Conservation (phyloP, 2,113 vertebrate genomes). For the Platichthys stellatus region DNA sequence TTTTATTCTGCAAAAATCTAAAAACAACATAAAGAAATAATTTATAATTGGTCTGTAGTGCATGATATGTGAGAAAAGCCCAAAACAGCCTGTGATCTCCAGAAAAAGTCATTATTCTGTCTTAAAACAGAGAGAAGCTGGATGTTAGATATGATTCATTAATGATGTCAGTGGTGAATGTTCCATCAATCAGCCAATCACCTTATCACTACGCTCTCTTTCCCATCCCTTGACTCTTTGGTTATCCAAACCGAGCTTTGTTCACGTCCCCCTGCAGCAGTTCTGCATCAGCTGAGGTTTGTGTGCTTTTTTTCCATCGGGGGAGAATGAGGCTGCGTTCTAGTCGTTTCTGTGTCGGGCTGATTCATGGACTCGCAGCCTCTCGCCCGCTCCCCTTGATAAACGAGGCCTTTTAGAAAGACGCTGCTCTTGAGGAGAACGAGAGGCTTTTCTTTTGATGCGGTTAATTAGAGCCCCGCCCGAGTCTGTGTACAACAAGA, state of each 20-base stretch:
- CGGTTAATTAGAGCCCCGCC: conserved; percentile 49
- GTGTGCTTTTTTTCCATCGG: conserved; percentile 48
- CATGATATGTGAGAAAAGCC: too few species aligned
- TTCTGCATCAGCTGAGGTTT: conserved; percentile 26
- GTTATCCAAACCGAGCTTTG: too few species aligned
- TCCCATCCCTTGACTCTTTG: too few species aligned
- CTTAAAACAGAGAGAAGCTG: too few species aligned
- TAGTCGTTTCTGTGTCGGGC: background rate
- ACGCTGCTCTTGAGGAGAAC: conserved; percentile 36
- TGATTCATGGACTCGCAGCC: background rate
- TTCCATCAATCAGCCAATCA: conserved; percentile 11
- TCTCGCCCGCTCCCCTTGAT: conserved; percentile 40
- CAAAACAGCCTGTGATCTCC: too few species aligned
- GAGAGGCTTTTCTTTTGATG: conserved; percentile 60
- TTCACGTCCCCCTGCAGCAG: background rate
- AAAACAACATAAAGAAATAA: background rate
- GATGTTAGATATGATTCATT: too few species aligned
- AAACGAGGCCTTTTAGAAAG: conserved; percentile 42
- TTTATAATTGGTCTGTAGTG: too few species aligned
- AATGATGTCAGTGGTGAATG: background rate
- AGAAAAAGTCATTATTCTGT: too few species aligned
- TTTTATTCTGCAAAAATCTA: too few species aligned
- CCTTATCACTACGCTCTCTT: background rate
- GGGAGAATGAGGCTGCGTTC: conserved; percentile 21
- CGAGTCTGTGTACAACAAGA: conserved; percentile 16